Evolutionary conservation across 2,797 vertebrate species (phyloP).

Genomic region (Enteromius paludinosus): DNA sequence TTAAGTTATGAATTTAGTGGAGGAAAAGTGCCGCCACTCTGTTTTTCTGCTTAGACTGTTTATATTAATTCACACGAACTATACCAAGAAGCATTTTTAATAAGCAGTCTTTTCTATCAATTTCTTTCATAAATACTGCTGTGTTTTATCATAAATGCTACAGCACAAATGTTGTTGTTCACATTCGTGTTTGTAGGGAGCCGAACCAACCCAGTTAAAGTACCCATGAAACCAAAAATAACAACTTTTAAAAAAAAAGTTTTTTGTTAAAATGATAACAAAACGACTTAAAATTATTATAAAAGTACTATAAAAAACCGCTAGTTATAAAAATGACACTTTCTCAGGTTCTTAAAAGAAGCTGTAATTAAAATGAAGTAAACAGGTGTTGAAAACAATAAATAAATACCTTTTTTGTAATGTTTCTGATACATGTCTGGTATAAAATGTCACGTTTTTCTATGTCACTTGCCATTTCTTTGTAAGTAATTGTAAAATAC

Average conservation of each 20-base stretch:
- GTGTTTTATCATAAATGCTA: neutral
- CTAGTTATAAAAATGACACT: neutral
- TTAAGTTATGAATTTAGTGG: neutral
- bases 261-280: too few relatives aligned
- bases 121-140: neutral
- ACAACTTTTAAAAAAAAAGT: too few relatives aligned
- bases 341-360: neutral
- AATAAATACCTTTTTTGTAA: neutral
- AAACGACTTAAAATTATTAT: too few relatives aligned
- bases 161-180: neutral
- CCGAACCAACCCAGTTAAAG: neutral
- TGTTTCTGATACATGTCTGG: neutral
- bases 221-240: neutral
- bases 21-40: neutral
- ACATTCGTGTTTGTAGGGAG: neutral
- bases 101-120: neutral
- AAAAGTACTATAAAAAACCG: too few relatives aligned
- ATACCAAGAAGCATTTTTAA: constrained; percentile 20
- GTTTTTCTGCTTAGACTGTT: neutral
- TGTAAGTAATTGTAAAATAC: neutral
- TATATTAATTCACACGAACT: constrained; percentile 10
- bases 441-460: neutral
- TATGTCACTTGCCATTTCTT: neutral
- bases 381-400: neutral
- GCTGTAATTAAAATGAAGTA: neutral